phyloP scores from a whole-genome alignment of 2,113 vertebrate genomes.

The Mesembrinibis cayennensis region DNA sequence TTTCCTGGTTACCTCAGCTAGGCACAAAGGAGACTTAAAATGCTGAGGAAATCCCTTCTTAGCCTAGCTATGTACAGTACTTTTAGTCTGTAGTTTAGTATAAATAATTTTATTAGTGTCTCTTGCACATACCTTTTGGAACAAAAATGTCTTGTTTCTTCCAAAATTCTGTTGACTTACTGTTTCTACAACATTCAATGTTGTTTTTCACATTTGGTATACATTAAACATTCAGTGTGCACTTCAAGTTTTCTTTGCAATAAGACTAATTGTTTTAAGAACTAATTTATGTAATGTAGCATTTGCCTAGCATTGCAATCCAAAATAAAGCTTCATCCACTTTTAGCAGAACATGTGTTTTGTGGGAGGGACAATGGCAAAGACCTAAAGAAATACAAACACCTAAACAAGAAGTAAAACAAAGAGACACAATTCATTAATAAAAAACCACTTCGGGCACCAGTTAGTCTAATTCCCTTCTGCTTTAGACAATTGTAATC shows the following conservation, averaged over 20 bases:
- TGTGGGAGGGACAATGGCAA: not conserved
- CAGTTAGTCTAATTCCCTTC: not conserved
- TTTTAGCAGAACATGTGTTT: not conserved
- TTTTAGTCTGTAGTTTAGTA: not conserved
- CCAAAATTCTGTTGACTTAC: not conserved
- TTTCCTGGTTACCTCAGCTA: not conserved
- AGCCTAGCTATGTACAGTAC: fast-evolving
- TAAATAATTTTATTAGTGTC: not conserved
- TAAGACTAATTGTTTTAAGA: not conserved
- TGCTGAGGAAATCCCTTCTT: not conserved
- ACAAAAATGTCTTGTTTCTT: not conserved
- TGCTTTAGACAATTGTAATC: not conserved
- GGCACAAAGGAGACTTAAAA: not conserved
- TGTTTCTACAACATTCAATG: not conserved
- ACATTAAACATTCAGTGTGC: not conserved
- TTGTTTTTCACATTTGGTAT: not conserved
- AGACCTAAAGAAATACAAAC: not conserved
- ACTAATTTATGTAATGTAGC: not conserved
- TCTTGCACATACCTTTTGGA: not conserved
- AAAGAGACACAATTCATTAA: not conserved
- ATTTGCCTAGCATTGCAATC: not conserved
- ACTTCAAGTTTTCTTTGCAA: not conserved
- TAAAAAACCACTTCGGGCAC: not conserved
- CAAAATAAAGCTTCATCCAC: not conserved
- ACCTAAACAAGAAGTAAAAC: not conserved